phyloP scores from a whole-genome alignment of 2,888 invertebrate species.

The Rhimphoctona megacephalus region DNA sequence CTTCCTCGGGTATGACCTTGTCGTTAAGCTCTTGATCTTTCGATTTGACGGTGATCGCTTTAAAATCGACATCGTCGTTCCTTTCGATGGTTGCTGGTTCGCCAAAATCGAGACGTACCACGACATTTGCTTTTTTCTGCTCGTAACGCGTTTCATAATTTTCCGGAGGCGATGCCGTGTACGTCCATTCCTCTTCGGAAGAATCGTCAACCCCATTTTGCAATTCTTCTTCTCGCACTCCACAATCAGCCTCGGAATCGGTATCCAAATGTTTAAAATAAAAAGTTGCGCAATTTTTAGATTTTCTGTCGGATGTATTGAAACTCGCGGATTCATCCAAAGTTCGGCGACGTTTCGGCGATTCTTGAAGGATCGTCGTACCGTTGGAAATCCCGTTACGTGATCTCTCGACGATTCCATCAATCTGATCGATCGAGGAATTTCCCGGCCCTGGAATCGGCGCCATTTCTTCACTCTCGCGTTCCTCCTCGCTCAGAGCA shows the following conservation, averaged over 20 bases:
- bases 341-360: slow-evolving; percentile 76
- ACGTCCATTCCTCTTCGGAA: slow-evolving; percentile 90
- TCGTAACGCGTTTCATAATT: slow-evolving; percentile 70
- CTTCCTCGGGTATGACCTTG: slow-evolving; percentile 66
- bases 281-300: slow-evolving; percentile 93
- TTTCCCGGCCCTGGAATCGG: slow-evolving; percentile 80
- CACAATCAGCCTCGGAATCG: slow-evolving; percentile 90
- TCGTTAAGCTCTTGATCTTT: slow-evolving; percentile 70
- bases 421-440: slow-evolving; percentile 78
- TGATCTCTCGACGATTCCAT: slow-evolving; percentile 71
- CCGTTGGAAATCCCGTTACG: slow-evolving; percentile 18
- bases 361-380: slow-evolving; percentile 53
- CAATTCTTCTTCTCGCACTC: slow-evolving; percentile 78
- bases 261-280: slow-evolving; percentile 95
- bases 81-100: slow-evolving; percentile 72
- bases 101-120: slow-evolving; percentile 79
- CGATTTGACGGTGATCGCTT: slow-evolving; percentile 43
- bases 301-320: slow-evolving; percentile 89
- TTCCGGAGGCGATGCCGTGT: slow-evolving; percentile 81
- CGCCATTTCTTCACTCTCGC: slow-evolving; percentile 78
- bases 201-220: slow-evolving; percentile 86
- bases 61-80: slow-evolving; percentile 66
- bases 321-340: slow-evolving; percentile 78
- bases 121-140: slow-evolving; percentile 77
- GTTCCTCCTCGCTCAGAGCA: slow-evolving; percentile 74